A percentile compares a stretch with the other conserved stretches of the same genome.
These are phyloP conservation scores for Coracopsis vasa DNA, from an alignment of 2,113 vertebrate species.

Conservation along the genomic window DNA sequence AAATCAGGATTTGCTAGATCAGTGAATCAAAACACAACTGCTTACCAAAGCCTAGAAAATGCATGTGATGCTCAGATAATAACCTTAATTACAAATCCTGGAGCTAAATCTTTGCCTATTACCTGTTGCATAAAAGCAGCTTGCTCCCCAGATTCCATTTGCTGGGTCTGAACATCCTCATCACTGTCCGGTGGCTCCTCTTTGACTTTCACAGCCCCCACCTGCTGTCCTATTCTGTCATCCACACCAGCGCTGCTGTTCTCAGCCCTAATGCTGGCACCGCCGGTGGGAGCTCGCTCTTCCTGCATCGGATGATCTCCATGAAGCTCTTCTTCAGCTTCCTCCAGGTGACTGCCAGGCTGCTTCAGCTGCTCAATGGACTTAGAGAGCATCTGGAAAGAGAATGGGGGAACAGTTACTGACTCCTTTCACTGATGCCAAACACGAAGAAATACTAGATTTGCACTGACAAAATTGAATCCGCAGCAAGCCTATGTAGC, in stretches of 20 bases:
- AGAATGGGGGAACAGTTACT: not conserved
- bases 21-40: constrained; percentile 48
- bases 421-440: not conserved
- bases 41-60: constrained; percentile 48
- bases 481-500: not conserved
- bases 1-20: constrained; percentile 56
- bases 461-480: not conserved
- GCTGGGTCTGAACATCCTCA: constrained; percentile 86
- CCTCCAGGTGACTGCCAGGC: constrained; percentile 89
- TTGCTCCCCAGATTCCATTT: constrained; percentile 86
- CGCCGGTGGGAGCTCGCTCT: constrained; percentile 81
- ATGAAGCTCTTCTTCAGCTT: constrained; percentile 91
- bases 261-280: constrained; percentile 84
- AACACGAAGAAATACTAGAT: not conserved
- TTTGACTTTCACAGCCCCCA: constrained; percentile 91
- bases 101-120: constrained; percentile 90
- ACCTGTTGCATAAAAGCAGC: constrained; percentile 95
- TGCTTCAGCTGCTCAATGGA: constrained; percentile 97
- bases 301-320: constrained; percentile 86
- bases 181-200: constrained; percentile 92
- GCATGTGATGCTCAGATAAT: constrained; percentile 84
- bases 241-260: constrained; percentile 76
- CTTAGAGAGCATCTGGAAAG: constrained; percentile 92
- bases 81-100: constrained; percentile 93
- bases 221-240: constrained; percentile 77